Evolutionary conservation across 2,797 vertebrate genomes (phyloP).

Genomic region (Cheirogaleus major): DNA sequence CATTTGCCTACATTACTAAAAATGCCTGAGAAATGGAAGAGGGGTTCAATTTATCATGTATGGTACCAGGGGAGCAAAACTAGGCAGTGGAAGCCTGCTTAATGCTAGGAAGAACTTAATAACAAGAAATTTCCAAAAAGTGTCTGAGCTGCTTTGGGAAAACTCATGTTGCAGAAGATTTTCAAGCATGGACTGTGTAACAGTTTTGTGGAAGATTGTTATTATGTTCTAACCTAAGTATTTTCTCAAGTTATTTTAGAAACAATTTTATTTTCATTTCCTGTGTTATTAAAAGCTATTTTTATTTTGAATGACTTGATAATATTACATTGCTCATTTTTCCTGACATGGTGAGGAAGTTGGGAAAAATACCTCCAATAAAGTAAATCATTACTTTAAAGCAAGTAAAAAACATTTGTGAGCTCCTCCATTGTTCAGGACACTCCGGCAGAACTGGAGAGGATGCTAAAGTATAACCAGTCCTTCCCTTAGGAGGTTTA

Average conservation of each 20-base stretch:
- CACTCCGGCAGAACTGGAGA: neutral
- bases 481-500: neutral
- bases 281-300: neutral
- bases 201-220: neutral
- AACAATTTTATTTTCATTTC: constrained; percentile 47
- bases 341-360: neutral
- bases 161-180: neutral
- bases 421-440: neutral
- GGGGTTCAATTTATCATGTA: neutral
- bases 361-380: neutral
- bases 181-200: neutral
- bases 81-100: neutral
- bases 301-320: constrained; percentile 39
- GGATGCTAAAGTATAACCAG: neutral
- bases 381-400: neutral
- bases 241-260: constrained; percentile 49
- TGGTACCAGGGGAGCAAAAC: neutral
- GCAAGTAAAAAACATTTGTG: neutral
- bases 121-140: neutral
- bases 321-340: neutral
- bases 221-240: neutral
- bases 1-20: neutral
- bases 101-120: neutral
- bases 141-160: neutral
- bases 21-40: neutral